A percentile compares a stretch with the other conserved stretches of the same genome.
Conservation (phyloP, 2,113 vertebrate species). For the Pontoporia blainvillei region DNA sequence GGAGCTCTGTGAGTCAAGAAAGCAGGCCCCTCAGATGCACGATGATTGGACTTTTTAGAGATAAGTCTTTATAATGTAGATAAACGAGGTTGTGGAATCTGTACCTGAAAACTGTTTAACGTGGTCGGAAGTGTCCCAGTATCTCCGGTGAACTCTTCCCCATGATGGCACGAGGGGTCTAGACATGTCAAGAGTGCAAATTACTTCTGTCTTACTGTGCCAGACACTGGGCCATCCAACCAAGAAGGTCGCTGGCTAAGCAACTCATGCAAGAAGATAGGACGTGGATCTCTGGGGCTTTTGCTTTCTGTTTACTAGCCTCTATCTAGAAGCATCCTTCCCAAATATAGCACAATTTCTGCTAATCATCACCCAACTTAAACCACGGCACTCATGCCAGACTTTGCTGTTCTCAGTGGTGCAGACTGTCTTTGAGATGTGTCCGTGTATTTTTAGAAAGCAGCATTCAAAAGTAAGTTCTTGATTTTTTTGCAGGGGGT, state of each 20-base stretch:
- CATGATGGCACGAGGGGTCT: background rate
- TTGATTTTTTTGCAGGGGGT: background rate
- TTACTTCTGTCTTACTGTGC: background rate
- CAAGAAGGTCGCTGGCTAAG: background rate
- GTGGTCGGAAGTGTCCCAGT: rapidly evolving
- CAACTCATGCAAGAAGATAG: background rate
- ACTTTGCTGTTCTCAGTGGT: background rate
- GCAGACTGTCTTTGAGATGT: background rate
- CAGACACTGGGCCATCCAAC: background rate
- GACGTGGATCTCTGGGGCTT: background rate
- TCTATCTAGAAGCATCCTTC: background rate
- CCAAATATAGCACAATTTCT: background rate
- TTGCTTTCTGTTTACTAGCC: background rate
- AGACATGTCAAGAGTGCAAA: background rate
- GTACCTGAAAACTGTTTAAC: background rate
- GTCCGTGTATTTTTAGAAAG: background rate
- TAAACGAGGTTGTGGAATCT: background rate
- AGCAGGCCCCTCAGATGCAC: background rate
- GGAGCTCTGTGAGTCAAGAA: background rate
- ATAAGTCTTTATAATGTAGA: background rate
- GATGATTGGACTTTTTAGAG: background rate
- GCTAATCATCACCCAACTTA: background rate
- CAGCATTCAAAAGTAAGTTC: background rate
- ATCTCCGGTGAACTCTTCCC: background rate
- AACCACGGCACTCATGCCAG: rapidly evolving